Percentiles rank a stretch among this genome's conserved stretches.
phyloP scores from a whole-genome alignment of 53 echinoderm and acorn worm species.

The Apostichopus leukothele region DNA sequence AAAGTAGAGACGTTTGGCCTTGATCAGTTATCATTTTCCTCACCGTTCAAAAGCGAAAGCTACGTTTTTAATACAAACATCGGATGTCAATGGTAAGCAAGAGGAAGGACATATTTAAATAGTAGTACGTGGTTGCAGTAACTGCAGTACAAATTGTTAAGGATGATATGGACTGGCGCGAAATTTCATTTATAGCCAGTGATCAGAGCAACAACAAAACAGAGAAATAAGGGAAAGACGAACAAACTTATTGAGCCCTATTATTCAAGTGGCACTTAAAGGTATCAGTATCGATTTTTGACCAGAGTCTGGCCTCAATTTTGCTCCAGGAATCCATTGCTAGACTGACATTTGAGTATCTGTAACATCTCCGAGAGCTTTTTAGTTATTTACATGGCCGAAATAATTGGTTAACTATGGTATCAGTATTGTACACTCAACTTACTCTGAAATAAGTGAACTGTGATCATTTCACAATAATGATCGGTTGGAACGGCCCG shows the following conservation, averaged over 20 bases:
- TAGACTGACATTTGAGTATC: conserved; percentile 18
- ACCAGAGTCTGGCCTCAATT: conserved; percentile 2
- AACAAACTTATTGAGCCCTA: background rate
- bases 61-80: too few relatives aligned
- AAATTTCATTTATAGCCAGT: background rate
- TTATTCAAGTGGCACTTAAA: conserved; percentile 34
- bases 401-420: conserved; percentile 1
- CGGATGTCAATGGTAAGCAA: too few relatives aligned
- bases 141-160: too few relatives aligned
- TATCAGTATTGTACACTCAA: background rate
- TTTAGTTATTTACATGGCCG: background rate
- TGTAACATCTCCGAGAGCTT: background rate
- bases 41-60: too few relatives aligned
- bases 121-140: too few relatives aligned
- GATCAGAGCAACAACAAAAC: background rate
- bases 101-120: too few relatives aligned
- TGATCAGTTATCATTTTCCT: too few relatives aligned
- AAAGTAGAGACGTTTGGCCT: too few relatives aligned
- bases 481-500: background rate
- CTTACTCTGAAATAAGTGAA: background rate
- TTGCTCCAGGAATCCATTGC: conserved; percentile 13
- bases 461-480: background rate
- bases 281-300: conserved; percentile 31
- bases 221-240: background rate
- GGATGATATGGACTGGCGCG: too few relatives aligned